phyloP scores from a whole-genome alignment of 1,140 invertebrate genomes.

The Penaeus japonicus region DNA sequence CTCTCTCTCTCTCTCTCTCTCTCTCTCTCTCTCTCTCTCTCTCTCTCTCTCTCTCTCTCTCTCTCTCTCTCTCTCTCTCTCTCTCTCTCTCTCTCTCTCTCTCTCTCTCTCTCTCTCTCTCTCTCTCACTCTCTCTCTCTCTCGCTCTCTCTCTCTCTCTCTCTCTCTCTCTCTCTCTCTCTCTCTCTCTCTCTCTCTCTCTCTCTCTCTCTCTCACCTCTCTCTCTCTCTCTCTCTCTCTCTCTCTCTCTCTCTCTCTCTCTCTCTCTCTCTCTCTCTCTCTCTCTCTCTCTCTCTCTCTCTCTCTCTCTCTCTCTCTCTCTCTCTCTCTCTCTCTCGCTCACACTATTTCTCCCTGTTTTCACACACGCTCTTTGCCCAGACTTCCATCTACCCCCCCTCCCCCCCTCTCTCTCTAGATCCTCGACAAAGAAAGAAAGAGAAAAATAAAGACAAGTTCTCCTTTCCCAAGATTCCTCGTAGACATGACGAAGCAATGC shows the following conservation, averaged over 20 bases:
- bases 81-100: constrained; percentile 15
- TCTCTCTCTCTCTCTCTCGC: constrained; percentile 7
- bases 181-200: neutral
- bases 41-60: neutral
- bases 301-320: constrained; percentile 15
- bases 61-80: constrained; percentile 15
- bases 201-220: neutral
- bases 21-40: neutral
- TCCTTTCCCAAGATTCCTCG: too few species aligned
- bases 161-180: neutral
- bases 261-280: constrained; percentile 7
- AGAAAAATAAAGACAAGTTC: too few species aligned
- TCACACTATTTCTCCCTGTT: neutral
- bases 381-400: too few species aligned
- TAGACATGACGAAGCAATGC: too few species aligned
- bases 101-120: neutral
- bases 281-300: constrained; percentile 15
- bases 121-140: neutral
- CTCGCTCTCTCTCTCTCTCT: neutral
- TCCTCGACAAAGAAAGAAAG: too few species aligned
- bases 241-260: neutral
- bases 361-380: too few species aligned
- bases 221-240: neutral
- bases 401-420: too few species aligned
- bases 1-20: neutral